phyloP scores from a whole-genome alignment of 2,797 vertebrate species.

The Sciurus vulgaris region DNA sequence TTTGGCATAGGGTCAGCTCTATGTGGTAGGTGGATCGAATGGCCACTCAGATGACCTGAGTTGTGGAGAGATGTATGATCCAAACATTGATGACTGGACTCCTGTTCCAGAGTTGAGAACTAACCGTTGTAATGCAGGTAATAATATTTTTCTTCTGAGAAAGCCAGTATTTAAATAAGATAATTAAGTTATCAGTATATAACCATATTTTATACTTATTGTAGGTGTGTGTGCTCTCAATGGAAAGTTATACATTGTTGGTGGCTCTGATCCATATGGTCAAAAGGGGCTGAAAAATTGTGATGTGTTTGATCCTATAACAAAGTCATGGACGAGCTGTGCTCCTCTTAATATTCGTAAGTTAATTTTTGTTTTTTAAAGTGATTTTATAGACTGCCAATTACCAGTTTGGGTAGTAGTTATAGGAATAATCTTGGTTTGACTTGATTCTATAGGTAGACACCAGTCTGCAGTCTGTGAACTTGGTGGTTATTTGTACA shows the following conservation, averaged over 20 bases:
- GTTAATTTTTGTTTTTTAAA: conserved; percentile 80
- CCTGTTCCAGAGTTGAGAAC: conserved; percentile 97
- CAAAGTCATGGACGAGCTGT: conserved; percentile 96
- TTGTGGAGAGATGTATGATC: conserved; percentile 97
- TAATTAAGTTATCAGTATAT: not conserved
- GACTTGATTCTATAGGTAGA: conserved; percentile 90
- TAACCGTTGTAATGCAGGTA: conserved; percentile 99
- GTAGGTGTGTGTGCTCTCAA: conserved; percentile 96
- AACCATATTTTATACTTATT: not conserved
- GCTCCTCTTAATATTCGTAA: conserved; percentile 97
- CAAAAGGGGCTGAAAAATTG: conserved; percentile 99
- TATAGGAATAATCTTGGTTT: not conserved
- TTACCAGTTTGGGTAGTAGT: conserved; percentile 1
- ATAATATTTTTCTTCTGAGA: not conserved
- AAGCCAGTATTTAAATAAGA: not conserved
- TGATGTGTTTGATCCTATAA: conserved; percentile 96
- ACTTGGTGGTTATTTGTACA: conserved; percentile 95
- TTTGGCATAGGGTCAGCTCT: conserved; percentile 93
- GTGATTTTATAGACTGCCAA: not conserved
- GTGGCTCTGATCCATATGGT: conserved; percentile 98
- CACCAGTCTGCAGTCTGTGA: conserved; percentile 98
- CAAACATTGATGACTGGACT: conserved; percentile 94
- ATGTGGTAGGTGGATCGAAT: conserved; percentile 98
- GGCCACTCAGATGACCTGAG: conserved; percentile 98
- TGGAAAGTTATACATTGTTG: conserved; percentile 96